Percentiles rank a stretch among this genome's conserved stretches.
These are phyloP conservation scores for Ascaphus truei DNA, from an alignment of 2,113 vertebrate genomes.

Conservation along the genomic window DNA sequence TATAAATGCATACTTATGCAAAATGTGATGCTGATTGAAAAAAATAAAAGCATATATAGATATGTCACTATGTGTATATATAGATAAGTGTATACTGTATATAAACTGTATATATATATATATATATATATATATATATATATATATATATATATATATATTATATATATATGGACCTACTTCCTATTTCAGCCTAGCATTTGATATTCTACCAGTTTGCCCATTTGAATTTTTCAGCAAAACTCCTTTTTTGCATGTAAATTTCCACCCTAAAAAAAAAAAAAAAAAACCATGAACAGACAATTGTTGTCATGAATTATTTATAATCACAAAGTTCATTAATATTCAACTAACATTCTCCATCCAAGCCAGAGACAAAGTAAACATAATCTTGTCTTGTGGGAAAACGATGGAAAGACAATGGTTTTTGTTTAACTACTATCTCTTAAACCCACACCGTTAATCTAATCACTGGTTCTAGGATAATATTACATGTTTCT, in stretches of 20 bases:
- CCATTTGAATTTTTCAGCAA: background rate
- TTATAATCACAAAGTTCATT: background rate
- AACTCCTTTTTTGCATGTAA: background rate
- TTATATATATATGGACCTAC: background rate
- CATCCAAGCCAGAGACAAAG: background rate
- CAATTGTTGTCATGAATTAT: background rate
- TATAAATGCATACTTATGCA: no score
- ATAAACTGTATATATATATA: no score
- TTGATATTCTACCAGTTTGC: background rate
- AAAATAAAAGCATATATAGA: no score
- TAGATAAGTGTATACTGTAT: no score
- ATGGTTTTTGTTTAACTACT: background rate
- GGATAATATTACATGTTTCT: no score
- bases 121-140: no score
- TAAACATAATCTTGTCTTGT: background rate
- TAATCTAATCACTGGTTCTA: no score
- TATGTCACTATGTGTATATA: no score
- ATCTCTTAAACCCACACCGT: background rate
- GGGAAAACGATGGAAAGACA: background rate
- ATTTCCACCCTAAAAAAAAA: background rate
- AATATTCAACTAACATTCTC: background rate
- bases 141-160: no score
- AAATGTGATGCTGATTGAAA: no score
- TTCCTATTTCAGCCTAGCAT: background rate
- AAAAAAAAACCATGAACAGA: background rate